These are phyloP conservation scores for Australoheros facetus DNA, from an alignment of 2,797 vertebrate species.

Conservation along the genomic window DNA sequence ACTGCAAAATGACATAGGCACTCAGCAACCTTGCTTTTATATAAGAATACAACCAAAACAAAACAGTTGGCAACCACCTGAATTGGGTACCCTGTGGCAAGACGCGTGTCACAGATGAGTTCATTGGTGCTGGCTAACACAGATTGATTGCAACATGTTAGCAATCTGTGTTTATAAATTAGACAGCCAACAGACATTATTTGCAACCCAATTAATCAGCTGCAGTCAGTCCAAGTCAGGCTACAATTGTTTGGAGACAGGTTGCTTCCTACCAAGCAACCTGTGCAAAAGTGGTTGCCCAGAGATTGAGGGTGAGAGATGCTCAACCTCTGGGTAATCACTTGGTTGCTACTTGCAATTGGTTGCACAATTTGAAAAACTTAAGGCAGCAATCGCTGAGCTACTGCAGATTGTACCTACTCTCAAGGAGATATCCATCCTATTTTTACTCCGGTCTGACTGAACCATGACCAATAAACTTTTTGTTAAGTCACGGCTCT, in stretches of 20 bases:
- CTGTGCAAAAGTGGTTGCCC: background rate
- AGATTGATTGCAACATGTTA: background rate
- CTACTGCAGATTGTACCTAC: background rate
- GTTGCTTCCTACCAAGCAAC: background rate
- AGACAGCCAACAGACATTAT: background rate
- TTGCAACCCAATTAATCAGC: background rate
- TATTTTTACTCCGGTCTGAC: no score
- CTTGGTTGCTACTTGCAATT: background rate
- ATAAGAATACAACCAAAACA: no score
- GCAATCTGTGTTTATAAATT: background rate
- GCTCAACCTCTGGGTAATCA: background rate
- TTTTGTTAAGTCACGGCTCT: no score
- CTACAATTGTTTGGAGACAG: background rate
- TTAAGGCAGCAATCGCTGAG: background rate
- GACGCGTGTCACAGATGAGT: no score
- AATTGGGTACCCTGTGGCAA: no score
- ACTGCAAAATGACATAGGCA: no score
- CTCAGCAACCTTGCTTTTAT: no score
- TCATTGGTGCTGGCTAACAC: no score
- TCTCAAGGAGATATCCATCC: background rate
- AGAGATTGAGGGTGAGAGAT: background rate
- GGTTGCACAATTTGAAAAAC: background rate
- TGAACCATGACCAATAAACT: no score
- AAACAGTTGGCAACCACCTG: no score
- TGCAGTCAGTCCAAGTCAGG: background rate